These are phyloP conservation scores for Sebastes nivosus DNA, from an alignment of 2,797 vertebrate genomes.

Conservation along the genomic window DNA sequence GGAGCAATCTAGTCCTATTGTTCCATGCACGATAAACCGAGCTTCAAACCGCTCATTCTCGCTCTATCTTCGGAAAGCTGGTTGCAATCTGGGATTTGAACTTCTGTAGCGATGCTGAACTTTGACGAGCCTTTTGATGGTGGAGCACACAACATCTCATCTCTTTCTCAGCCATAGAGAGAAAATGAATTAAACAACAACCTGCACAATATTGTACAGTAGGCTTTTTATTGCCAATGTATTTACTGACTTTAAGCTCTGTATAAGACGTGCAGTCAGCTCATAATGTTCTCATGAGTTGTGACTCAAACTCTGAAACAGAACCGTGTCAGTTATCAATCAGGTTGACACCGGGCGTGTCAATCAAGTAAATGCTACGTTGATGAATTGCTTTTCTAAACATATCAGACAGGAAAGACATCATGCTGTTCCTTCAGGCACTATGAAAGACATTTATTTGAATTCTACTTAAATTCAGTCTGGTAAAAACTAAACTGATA, in stretches of 20 bases:
- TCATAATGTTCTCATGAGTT: slow-evolving; percentile 16
- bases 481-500: slow-evolving; percentile 9
- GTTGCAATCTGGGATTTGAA: slow-evolving; percentile 42
- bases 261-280: slow-evolving; percentile 1
- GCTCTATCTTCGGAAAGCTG: slow-evolving; percentile 37
- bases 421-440: not conserved
- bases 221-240: slow-evolving; percentile 15
- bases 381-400: slow-evolving; percentile 59
- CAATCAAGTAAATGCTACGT: slow-evolving; percentile 32
- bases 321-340: slow-evolving; percentile 68
- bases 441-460: slow-evolving; percentile 9
- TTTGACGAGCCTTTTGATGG: slow-evolving; percentile 8
- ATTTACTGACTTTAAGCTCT: slow-evolving; percentile 8
- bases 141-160: not conserved
- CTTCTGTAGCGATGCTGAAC: slow-evolving; percentile 13
- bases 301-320: slow-evolving; percentile 29
- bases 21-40: slow-evolving; percentile 64
- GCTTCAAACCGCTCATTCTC: slow-evolving; percentile 50
- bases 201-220: not conserved
- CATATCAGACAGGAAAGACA: slow-evolving; percentile 22
- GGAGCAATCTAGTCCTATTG: slow-evolving; percentile 78
- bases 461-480: slow-evolving; percentile 7
- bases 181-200: slow-evolving; percentile 9
- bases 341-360: slow-evolving; percentile 57
- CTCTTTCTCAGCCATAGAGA: slow-evolving; percentile 9